Evolutionary conservation across 2,888 invertebrate genomes (phyloP).

Genomic region (Argynnis bischoffii): DNA sequence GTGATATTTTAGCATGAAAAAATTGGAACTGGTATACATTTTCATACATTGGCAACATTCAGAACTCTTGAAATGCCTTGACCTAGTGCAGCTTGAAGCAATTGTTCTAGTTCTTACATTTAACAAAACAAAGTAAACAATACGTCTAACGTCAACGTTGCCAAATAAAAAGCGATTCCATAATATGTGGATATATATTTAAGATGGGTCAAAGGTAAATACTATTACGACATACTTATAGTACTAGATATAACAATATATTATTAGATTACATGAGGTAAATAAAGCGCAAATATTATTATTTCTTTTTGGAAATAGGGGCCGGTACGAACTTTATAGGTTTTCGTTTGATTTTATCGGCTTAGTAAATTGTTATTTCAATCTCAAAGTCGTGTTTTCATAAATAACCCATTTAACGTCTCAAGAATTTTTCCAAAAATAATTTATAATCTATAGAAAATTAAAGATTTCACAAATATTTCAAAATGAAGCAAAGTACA

Average conservation of each 20-base stretch:
- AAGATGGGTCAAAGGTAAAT: constrained; percentile 7
- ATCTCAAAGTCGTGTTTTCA: too few relatives aligned
- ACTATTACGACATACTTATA: background rate
- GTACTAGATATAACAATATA: background rate
- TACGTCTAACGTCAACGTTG: constrained; percentile 16
- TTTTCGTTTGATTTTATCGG: too few relatives aligned
- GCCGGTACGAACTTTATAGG: too few relatives aligned
- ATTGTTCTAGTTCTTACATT: constrained; percentile 29
- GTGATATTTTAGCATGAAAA: constrained; percentile 24
- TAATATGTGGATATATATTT: background rate
- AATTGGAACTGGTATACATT: constrained; percentile 19
- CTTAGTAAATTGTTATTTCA: too few relatives aligned
- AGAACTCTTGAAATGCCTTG: constrained; percentile 32
- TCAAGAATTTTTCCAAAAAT: too few relatives aligned
- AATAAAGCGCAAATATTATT: too few relatives aligned
- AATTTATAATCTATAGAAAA: too few relatives aligned
- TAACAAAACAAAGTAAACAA: constrained; percentile 29
- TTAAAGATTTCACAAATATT: too few relatives aligned
- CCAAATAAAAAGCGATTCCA: constrained; percentile 20
- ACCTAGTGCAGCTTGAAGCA: constrained; percentile 29
- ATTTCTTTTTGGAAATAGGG: too few relatives aligned
- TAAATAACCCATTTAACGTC: too few relatives aligned
- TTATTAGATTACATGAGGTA: background rate
- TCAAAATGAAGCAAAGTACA: too few relatives aligned
- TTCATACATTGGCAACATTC: constrained; percentile 25